Base-by-base conservation (phyloP, 2,888 invertebrate genomes). In the Thereva unica region DNA sequence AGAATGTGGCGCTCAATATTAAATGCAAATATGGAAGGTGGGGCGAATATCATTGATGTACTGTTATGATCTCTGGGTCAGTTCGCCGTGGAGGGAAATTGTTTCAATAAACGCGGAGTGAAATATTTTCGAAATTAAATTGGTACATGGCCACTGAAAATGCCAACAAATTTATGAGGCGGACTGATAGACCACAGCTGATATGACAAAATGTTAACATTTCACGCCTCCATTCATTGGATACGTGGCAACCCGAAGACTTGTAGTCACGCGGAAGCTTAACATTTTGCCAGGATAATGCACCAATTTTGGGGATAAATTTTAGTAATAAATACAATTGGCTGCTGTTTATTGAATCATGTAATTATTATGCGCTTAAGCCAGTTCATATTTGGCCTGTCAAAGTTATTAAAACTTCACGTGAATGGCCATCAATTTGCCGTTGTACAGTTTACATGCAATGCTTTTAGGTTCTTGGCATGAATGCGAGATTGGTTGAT, bases 151-250 rank as follows among this genome's bases (percentile, higher is more conserved):
- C 10, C 59, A 59, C 34, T 49, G 40, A 49, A 59, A 49, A 49
- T 59, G 59, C 38, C 47, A 59, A 59, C 59, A 59, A 59, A 59
- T 59, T 59, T 59, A 59, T 59, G 59, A 59, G 59, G 59, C 47
- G 47, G 40, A 42, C 49, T 59, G 59, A 59, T 59, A 59, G 59
- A 49, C 47, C 38, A 45, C 35, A 45, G 12, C 47, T 59, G 59
- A 59, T 59, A 59, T 59, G 59, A 59, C 59, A 59, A 59, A 59
- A 59, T 59, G 59, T 59, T 59, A 47, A 59, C 59, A 38, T 47
- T 59, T 59, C 49, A 59, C 59, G 59, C 59, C 12, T 49, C 49
- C 59, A 59, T 59, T 59, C 59, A 59, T 59, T 23, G 23, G 23
- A 23, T 23, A 23, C 23, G 23, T 23, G 23, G 23, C 23, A 23